Base-by-base conservation (phyloP, 2,888 invertebrate genomes). In the Tachina lurida region DNA sequence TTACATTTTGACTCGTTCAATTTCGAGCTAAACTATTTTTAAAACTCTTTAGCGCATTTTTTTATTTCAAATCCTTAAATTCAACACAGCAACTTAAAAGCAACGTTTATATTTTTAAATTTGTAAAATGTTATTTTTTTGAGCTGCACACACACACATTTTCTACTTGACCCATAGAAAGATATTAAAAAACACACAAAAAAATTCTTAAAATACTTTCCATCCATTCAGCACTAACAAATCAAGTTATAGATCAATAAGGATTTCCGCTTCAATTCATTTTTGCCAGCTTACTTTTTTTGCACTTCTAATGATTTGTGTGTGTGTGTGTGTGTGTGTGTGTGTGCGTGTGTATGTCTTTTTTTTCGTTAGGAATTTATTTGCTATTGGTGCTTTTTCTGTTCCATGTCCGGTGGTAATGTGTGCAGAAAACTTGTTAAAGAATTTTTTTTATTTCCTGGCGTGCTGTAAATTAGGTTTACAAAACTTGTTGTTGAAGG, bases 181-280 rank as follows among this genome's bases (percentile, higher is more conserved):
- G 47, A 41, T 12, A 9, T n/a, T 43, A n/a, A 43, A 56, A 52
- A 3, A n/a, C 62, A 49, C 31, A 12, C 52, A 52, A 39, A 39
- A n/a, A 62, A 68, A 75, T 75, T 68, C 43, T 67, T 74, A 39
- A 70, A 63, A 65, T 56, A 77, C 63, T 43, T 31, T 31, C 12
- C 12, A 73, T 31, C 12, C 12, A 73, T 52, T 22, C 41, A 43
- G 22, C 52, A 17, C 22, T 74, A 73, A 73, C 67, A 63, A 85
- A 82, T 78, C 74, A 73, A 78, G 63, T 82, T 82, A 89, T 89
- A 90, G 90, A 90, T 91, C 91, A 91, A 91, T 91, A 90, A 90
- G 91, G 91, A 91, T 91, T 90, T 91, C 91, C 91, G 91, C 88
- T 90, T 90, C 90, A 90, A 90, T 91, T 89, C 90, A 88, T 90